Evolutionary conservation across 2,888 invertebrate species (phyloP).

Genomic region (Zhengitettix transpicula): DNA sequence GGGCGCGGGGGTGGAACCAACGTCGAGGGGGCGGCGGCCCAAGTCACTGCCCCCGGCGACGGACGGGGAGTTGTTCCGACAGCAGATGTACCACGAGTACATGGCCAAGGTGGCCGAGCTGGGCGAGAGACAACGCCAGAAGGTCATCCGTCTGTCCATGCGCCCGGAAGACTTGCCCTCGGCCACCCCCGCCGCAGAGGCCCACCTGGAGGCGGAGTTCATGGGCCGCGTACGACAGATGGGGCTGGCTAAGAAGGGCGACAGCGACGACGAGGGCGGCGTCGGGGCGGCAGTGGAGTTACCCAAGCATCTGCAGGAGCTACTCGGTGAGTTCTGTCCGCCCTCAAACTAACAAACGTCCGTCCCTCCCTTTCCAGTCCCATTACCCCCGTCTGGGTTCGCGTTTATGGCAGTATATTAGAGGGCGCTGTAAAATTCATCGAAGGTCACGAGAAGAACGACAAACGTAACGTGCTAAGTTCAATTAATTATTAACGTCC

Average conservation of each 20-base stretch:
- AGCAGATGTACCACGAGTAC: constrained; percentile 74
- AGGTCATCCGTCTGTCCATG: constrained; percentile 57
- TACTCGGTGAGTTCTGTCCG: constrained; percentile 8
- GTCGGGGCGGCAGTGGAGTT: constrained; percentile 13
- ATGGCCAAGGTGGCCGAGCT: constrained; percentile 60
- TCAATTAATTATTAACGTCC: too few species aligned
- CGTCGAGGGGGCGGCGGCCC: constrained; percentile 9
- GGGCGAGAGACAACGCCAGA: constrained; percentile 59
- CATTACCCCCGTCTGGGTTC: too few species aligned
- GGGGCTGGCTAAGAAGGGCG: constrained; percentile 29
- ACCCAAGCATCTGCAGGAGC: constrained; percentile 17
- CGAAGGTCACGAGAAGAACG: too few species aligned
- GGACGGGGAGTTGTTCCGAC: constrained; percentile 41
- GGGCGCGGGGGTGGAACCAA: constrained; percentile 14
- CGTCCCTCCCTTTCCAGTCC: too few species aligned
- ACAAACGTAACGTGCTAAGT: too few species aligned
- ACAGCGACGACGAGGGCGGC: constrained; percentile 17
- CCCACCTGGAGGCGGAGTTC: constrained; percentile 52
- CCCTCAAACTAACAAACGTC: too few species aligned
- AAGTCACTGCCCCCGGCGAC: background rate
- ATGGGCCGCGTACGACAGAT: constrained; percentile 56
- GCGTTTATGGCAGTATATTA: too few species aligned
- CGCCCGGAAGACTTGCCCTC: background rate
- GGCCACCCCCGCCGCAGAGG: constrained; percentile 15
- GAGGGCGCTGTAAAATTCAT: too few species aligned